These are phyloP conservation scores for Acanthiza pusilla DNA, from an alignment of 2,797 vertebrate species.

Conservation along the genomic window DNA sequence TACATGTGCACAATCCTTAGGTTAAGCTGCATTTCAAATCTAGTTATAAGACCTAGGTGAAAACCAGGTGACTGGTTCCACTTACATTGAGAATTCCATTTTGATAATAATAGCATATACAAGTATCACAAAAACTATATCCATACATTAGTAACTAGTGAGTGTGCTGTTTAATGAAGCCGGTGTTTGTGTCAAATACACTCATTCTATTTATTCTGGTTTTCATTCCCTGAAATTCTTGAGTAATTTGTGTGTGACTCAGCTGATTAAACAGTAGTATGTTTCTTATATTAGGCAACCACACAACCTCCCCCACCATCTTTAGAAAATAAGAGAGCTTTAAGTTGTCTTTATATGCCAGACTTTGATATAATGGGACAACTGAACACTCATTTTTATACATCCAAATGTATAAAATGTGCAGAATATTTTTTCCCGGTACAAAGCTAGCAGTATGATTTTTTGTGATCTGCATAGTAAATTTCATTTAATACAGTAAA, in stretches of 20 bases:
- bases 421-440: neutral
- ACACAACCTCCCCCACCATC: neutral
- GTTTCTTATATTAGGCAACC: neutral
- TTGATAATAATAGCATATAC: neutral
- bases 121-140: neutral
- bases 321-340: neutral
- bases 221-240: neutral
- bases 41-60: neutral
- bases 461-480: neutral
- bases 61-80: neutral
- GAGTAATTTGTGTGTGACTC: neutral
- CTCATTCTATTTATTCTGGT: neutral
- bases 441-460: neutral
- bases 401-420: neutral
- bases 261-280: neutral
- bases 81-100: neutral
- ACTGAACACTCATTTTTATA: neutral
- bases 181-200: neutral
- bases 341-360: neutral
- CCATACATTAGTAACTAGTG: neutral
- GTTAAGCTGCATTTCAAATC: neutral
- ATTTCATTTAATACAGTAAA: neutral
- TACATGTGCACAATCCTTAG: rapidly evolving
- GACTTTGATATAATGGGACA: neutral
- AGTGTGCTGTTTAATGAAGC: neutral